Conservation (phyloP, 1,140 invertebrate genomes). For the Lepidotrigona ventralis region DNA sequence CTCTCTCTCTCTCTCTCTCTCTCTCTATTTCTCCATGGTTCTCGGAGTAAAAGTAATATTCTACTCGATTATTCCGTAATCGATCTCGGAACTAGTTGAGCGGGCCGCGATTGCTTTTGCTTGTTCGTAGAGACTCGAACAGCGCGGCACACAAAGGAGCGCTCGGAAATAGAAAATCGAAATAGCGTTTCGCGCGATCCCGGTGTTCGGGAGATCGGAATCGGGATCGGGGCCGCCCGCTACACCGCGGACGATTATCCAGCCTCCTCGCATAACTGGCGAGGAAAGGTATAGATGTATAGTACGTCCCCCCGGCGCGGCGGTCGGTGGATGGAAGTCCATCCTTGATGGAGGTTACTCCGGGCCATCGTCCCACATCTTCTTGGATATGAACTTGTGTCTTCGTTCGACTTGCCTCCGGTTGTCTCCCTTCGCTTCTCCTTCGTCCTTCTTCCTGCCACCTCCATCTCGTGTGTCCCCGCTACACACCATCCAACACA, state of each 20-base stretch:
- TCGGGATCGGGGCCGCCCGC: conserved; percentile 58
- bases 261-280: conserved; percentile 49
- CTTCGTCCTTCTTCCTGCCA: conserved; percentile 64
- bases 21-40: too few relatives aligned
- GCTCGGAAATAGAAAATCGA: conserved; percentile 2
- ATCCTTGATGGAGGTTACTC: conserved; percentile 80
- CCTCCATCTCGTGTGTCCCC: conserved; percentile 24
- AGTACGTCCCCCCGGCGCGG: conserved; percentile 55
- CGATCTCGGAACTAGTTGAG: background rate
- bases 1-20: too few relatives aligned
- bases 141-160: background rate
- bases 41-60: too few relatives aligned
- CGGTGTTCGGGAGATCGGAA: conserved; percentile 4
- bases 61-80: background rate
- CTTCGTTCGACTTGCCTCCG: conserved; percentile 71
- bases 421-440: conserved; percentile 60
- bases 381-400: conserved; percentile 76
- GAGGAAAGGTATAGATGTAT: conserved; percentile 51
- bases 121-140: background rate
- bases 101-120: too few relatives aligned
- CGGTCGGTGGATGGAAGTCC: conserved; percentile 71
- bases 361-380: conserved; percentile 79
- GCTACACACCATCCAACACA: background rate
- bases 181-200: background rate
- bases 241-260: conserved; percentile 51